Conservation (phyloP, 2,888 invertebrate species). For the Aplocera efformata region DNA sequence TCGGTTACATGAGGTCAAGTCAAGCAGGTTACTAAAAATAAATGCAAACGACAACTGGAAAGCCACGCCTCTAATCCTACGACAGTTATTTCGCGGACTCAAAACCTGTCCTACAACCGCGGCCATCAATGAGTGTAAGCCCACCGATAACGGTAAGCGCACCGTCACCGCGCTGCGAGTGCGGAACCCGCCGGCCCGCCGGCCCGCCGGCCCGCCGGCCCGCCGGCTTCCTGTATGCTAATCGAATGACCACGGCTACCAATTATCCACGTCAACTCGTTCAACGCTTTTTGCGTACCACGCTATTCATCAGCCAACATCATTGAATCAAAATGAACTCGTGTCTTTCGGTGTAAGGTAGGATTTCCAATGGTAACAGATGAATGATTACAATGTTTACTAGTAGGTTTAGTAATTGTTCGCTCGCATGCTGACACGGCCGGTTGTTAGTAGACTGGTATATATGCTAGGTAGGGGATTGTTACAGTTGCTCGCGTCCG, state of each 20-base stretch:
- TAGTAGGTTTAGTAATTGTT: slow-evolving; percentile 17
- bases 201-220: slow-evolving; percentile 12
- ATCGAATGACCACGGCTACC: slow-evolving; percentile 17
- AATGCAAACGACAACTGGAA: too few species aligned
- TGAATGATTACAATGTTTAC: not conserved
- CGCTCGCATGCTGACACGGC: slow-evolving; percentile 6
- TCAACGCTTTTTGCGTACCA: slow-evolving; percentile 21
- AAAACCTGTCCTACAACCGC: too few species aligned
- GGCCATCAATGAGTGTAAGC: too few species aligned
- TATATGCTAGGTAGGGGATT: too few species aligned
- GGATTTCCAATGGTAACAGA: slow-evolving; percentile 1
- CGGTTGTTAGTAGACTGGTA: too few species aligned
- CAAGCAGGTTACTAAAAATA: too few species aligned
- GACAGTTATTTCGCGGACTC: too few species aligned
- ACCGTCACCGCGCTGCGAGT: not conserved
- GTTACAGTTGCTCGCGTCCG: too few species aligned
- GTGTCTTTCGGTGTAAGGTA: not conserved
- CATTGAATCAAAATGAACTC: slow-evolving; percentile 4
- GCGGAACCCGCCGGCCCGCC: slow-evolving; percentile 11
- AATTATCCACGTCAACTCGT: slow-evolving; percentile 10
- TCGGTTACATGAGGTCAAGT: too few species aligned
- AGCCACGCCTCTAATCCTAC: too few species aligned
- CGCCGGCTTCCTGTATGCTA: slow-evolving; percentile 27
- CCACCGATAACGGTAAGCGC: not conserved
- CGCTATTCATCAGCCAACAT: slow-evolving; percentile 11